Evolutionary conservation across 1,140 invertebrate species (phyloP), one percentile per base, ranked within the genome.

Genomic region (Ctenoplectra terminalis): DNA sequence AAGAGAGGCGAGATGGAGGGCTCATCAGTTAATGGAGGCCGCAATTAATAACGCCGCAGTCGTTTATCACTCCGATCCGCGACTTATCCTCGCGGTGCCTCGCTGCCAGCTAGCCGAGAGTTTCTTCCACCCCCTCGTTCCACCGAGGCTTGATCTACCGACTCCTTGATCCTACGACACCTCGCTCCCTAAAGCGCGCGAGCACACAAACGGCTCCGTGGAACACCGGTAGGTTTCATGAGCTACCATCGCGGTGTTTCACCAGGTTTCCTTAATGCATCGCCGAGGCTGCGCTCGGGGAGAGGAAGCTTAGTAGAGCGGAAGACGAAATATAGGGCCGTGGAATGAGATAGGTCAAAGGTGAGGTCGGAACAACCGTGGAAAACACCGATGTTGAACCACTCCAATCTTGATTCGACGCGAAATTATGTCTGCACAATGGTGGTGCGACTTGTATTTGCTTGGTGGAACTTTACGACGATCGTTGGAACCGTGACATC

Each of bases 51-150:
- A 90, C 86, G 66, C 82, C 74, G 79, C 71, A 85, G 87, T 91
- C 91, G 87, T 91, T 91, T 91, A 91, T 91, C 91, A 91, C 87
- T 86, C 83, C 86, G 89, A 90, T 90, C 87, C 88, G 80, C 87
- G 87, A 90, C 89, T 90, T 90, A 90, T 89, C 87, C 82, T 84
- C 75, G 77, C 72, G 87, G 50, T 82, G 61, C 84, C 70, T 81
- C 73, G 78, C 76, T 78, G 72, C 75, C 76, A 73, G 63, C 61
- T 86, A 64, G 70, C 58, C 86, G 73, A 74, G 86, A 63, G 80
- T 37, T 79, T 66, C 69, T 69, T 50, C 75, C 61, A 88, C 81
- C 86, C 83, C 69, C 73, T 74, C 48, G 72, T 84, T 79, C 72
- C 73, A 69, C 26, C 56, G 31, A 72, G 52, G 75, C 40, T 60